Evolutionary conservation across 2,888 invertebrate species (phyloP).

Genomic region (Leptopilina myrica): DNA sequence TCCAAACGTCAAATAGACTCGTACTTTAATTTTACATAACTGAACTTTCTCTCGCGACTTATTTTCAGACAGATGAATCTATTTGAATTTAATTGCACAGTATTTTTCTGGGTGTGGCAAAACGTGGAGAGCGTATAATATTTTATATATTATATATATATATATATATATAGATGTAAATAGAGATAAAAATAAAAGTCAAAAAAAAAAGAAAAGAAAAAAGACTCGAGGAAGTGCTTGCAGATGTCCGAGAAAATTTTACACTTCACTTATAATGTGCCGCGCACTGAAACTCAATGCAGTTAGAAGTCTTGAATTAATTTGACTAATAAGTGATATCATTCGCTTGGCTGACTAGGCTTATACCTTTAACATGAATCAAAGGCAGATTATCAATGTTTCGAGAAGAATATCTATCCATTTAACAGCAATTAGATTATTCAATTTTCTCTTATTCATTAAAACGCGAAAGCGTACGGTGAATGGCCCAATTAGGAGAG

Average conservation of each 20-base stretch:
- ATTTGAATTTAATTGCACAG: conserved; percentile 33
- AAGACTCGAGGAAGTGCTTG: conserved; percentile 27
- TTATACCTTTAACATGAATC: background rate
- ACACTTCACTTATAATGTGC: conserved; percentile 14
- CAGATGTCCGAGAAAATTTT: conserved; percentile 28
- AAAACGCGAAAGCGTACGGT: too few relatives aligned
- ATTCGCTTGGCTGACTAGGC: conserved; percentile 8
- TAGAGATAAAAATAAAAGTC: background rate
- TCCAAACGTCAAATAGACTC: conserved; percentile 30
- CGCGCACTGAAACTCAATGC: background rate
- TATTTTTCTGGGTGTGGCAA: conserved; percentile 33
- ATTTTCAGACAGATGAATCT: conserved; percentile 36
- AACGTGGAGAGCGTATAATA: conserved; percentile 1
- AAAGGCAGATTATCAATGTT: background rate
- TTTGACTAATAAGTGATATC: conserved; percentile 21
- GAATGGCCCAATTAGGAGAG: too few relatives aligned
- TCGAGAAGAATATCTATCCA: background rate
- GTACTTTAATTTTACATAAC: conserved; percentile 17
- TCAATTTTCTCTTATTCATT: too few relatives aligned
- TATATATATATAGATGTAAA: background rate
- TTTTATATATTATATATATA: background rate
- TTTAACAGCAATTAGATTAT: too few relatives aligned
- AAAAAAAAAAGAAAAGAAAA: background rate
- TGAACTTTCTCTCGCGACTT: conserved; percentile 29
- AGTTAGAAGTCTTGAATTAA: conserved; percentile 16